Conservation (phyloP, 2,113 vertebrate genomes). For the Malaclemys terrapin region DNA sequence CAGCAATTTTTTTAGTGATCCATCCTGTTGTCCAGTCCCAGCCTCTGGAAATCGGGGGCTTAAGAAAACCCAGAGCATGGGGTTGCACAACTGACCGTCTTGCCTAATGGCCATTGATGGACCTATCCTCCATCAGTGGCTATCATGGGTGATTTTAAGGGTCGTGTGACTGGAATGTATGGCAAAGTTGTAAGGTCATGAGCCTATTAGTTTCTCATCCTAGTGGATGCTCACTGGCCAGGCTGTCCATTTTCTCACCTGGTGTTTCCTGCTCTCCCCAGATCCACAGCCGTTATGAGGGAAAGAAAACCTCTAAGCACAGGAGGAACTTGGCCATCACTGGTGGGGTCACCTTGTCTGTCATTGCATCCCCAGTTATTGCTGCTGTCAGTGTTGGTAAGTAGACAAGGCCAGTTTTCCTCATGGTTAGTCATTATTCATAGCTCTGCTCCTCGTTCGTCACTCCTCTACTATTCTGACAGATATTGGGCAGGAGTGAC, state of each 20-base stretch:
- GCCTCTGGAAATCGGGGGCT: neutral
- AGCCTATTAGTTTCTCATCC: neutral
- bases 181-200: neutral
- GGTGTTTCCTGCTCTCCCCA: conserved; percentile 69
- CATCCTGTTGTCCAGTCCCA: neutral
- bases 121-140: neutral
- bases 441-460: neutral
- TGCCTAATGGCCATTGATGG: neutral
- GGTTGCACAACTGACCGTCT: neutral
- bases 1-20: neutral
- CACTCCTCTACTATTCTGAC: neutral
- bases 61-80: neutral
- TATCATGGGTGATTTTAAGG: neutral
- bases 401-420: conserved; percentile 5
- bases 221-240: neutral
- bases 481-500: neutral
- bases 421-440: neutral
- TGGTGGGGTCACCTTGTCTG: conserved; percentile 95
- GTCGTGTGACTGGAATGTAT: conserved; percentile 1
- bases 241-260: conserved; percentile 35
- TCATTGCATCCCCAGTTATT: conserved; percentile 96
- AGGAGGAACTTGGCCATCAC: conserved; percentile 97
- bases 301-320: conserved; percentile 94
- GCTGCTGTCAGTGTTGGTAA: conserved; percentile 98
- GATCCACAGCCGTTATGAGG: conserved; percentile 98